phyloP scores from a whole-genome alignment of 2,113 vertebrate species.

The Zingel zingel region DNA sequence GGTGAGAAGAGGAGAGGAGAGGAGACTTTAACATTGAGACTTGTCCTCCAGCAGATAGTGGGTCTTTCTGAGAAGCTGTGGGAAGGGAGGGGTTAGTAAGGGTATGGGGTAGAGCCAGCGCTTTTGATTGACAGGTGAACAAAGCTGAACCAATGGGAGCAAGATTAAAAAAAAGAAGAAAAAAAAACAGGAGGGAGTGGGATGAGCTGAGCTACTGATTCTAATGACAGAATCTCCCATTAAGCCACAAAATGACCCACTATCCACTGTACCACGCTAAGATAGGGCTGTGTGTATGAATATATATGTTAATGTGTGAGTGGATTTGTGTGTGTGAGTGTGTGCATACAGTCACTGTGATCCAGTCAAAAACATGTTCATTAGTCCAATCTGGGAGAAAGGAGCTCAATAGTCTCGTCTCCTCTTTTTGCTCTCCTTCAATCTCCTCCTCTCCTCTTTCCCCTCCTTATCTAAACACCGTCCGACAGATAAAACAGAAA shows the following conservation, averaged over 20 bases:
- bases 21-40: conserved; percentile 53
- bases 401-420: conserved; percentile 63
- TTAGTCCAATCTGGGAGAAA: conserved; percentile 69
- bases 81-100: conserved; percentile 74
- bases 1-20: conserved; percentile 27
- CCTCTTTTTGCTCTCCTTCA: conserved; percentile 36
- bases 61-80: conserved; percentile 97
- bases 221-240: conserved; percentile 82
- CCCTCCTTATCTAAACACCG: conserved; percentile 37
- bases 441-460: conserved; percentile 28
- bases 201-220: conserved; percentile 60
- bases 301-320: conserved; percentile 8
- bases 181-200: conserved; percentile 30
- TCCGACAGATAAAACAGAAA: conserved; percentile 30
- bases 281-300: conserved; percentile 13
- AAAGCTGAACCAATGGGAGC: conserved; percentile 68
- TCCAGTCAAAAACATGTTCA: conserved; percentile 64
- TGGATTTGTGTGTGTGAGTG: not conserved
- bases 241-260: conserved; percentile 99
- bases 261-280: conserved; percentile 87
- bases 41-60: conserved; percentile 90
- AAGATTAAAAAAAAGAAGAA: conserved; percentile 29
- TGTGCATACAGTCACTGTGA: conserved; percentile 61
- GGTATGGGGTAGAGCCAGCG: conserved; percentile 44
- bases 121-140: conserved; percentile 69